phyloP scores from a whole-genome alignment of 2,888 invertebrate genomes.

The Drosophila diplacantha region DNA sequence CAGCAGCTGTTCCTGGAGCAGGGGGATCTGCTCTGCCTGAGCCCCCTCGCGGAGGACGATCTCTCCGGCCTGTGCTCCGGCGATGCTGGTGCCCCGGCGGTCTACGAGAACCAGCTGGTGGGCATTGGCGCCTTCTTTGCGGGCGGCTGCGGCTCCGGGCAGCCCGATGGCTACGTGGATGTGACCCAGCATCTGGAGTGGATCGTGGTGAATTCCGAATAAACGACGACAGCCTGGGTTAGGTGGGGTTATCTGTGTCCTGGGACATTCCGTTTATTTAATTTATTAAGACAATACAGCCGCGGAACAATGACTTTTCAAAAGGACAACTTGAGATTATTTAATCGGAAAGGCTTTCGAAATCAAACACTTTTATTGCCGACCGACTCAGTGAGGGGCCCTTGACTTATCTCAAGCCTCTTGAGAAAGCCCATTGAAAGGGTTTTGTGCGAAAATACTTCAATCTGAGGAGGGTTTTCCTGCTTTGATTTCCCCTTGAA shows the following conservation, averaged over 20 bases:
- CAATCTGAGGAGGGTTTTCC: neutral
- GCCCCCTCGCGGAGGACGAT: conserved; percentile 38
- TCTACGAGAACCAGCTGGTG: conserved; percentile 67
- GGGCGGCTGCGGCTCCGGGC: conserved; percentile 59
- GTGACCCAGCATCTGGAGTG: conserved; percentile 57
- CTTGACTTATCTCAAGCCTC: neutral
- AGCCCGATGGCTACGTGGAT: conserved; percentile 75
- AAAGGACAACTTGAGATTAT: neutral
- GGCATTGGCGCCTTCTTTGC: conserved; percentile 73
- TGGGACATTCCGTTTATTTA: neutral
- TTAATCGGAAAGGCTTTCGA: neutral
- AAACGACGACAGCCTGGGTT: neutral
- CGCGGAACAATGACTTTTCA: neutral
- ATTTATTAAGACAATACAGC: conserved; percentile 1
- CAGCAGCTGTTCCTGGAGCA: conserved; percentile 44
- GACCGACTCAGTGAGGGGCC: neutral
- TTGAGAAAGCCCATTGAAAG: neutral
- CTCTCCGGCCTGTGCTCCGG: conserved; percentile 70
- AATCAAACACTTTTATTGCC: neutral
- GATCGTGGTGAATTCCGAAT: conserved; percentile 52
- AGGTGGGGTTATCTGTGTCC: neutral
- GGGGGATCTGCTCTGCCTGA: conserved; percentile 70
- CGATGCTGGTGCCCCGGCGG: conserved; percentile 75
- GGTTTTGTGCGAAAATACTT: neutral
- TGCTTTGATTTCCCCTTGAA: neutral